phyloP scores from a whole-genome alignment of 2,113 vertebrate genomes.

The Zapus hudsonius region DNA sequence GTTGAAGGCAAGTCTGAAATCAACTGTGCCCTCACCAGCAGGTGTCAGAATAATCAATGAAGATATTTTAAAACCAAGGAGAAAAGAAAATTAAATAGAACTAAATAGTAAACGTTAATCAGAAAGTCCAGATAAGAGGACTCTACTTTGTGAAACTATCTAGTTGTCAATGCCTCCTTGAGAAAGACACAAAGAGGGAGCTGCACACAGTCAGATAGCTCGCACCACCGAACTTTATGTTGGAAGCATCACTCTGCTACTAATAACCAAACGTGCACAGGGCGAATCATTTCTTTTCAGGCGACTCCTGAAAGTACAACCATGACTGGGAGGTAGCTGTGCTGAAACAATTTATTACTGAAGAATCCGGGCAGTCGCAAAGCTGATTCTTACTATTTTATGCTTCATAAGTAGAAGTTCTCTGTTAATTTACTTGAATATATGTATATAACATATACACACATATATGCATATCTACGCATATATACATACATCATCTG shows the following conservation, averaged over 20 bases:
- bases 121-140: not conserved
- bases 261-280: rapidly evolving
- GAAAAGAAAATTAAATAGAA: not conserved
- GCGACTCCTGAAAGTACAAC: not conserved
- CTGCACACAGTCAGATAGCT: not conserved
- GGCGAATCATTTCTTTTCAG: not conserved
- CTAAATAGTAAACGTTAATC: conserved; percentile 1
- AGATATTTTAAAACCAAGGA: conserved; percentile 32
- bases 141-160: not conserved
- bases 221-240: not conserved
- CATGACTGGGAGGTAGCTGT: not conserved
- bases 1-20: conserved; percentile 18
- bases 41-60: conserved; percentile 61
- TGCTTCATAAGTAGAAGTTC: not conserved
- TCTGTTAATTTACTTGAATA: not conserved
- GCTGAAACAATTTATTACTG: not conserved
- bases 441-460: not conserved
- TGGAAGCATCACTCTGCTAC: not conserved
- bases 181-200: not conserved
- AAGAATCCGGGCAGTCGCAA: conserved; percentile 15
- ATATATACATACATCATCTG: not conserved
- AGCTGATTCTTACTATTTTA: not conserved
- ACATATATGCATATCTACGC: not conserved
- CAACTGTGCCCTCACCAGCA: conserved; percentile 41
- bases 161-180: not conserved